Evolutionary conservation across 2,888 invertebrate species (phyloP), one percentile per base, ranked within the genome.

Genomic region (Abscondita cerata): DNA sequence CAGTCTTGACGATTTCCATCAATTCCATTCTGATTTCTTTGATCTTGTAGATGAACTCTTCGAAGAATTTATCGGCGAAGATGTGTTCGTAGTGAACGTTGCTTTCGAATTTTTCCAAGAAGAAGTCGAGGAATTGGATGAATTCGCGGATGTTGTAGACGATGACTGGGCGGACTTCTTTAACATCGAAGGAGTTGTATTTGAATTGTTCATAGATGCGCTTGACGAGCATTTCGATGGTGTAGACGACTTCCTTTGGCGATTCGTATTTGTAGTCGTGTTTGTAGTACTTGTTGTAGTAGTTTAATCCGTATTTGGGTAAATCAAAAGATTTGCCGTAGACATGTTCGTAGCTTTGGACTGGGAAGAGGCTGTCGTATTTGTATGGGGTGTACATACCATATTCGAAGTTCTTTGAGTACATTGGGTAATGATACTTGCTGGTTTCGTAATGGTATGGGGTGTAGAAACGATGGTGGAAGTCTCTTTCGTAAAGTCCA

Each of bases 101-200:
- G n/a, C 18, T 18, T 19, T 44, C 44, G 44, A 44, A 44, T 18
- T 44, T 44, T 19, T 44, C 44, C 18, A 44, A 44, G 44, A 44
- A 18, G 44, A 18, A 44, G 44, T 44, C 44, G n/a, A 44, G 44
- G 18, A 44, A 5, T 16, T 15, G 3, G 44, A 44, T 18, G 44
- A 16, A 44, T 44, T 44, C 44, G n/a, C 44, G 44, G 18, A 44
- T 44, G 16, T 18, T 4, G 44, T 44, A 18, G 18, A 44, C 8
- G 8, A 44, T 16, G 18, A 44, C 18, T 15, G 44, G 15, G 11
- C 11, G 16, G 18, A 44, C 44, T 3, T 44, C 44, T 11, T 16
- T 18, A 18, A 44, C 44, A 18, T 44, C 44, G 18, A 15, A 44
- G 18, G 44, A 18, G 16, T 44, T 44, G 16, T 19, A 19, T 44